These are phyloP conservation scores for Caenorhabditis sulstoni DNA, from an alignment of 2,888 invertebrate species.

Conservation along the genomic window DNA sequence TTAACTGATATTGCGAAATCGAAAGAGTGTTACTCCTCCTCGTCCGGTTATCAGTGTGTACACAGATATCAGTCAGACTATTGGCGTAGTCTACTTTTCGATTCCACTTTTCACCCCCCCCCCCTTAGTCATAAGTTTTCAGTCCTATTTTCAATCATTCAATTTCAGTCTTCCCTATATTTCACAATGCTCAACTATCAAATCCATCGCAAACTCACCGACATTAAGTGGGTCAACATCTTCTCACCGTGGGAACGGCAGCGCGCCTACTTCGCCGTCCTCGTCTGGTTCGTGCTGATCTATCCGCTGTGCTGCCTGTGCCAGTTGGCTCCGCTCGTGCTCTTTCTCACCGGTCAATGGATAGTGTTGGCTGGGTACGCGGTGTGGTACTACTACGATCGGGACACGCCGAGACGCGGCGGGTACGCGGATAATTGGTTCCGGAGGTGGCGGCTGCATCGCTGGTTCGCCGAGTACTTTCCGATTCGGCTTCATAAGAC, in stretches of 20 bases:
- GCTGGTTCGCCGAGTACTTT: constrained; percentile 88
- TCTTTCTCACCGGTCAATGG: constrained; percentile 66
- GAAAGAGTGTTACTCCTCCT: too few species aligned
- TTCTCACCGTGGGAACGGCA: constrained; percentile 58
- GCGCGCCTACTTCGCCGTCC: constrained; percentile 45
- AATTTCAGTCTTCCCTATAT: too few species aligned
- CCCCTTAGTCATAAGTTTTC: too few species aligned
- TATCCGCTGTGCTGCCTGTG: constrained; percentile 60
- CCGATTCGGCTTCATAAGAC: constrained; percentile 90
- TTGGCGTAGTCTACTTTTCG: background rate
- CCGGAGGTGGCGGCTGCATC: constrained; percentile 84
- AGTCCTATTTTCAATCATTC: too few species aligned
- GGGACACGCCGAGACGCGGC: constrained; percentile 55
- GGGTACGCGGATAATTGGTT: constrained; percentile 60
- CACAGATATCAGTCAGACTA: too few species aligned
- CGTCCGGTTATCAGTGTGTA: too few species aligned
- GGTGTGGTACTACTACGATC: constrained; percentile 61
- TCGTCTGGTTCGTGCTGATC: constrained; percentile 58
- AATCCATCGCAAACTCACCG: constrained; percentile 27
- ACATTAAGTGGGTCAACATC: constrained; percentile 54
- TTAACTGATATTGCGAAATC: too few species aligned
- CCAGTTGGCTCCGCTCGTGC: constrained; percentile 54
- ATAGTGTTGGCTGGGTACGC: constrained; percentile 51
- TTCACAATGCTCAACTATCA: constrained; percentile 53
- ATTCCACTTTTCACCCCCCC: background rate